phyloP scores from a whole-genome alignment of 2,797 vertebrate species.

The Podargus strigoides region DNA sequence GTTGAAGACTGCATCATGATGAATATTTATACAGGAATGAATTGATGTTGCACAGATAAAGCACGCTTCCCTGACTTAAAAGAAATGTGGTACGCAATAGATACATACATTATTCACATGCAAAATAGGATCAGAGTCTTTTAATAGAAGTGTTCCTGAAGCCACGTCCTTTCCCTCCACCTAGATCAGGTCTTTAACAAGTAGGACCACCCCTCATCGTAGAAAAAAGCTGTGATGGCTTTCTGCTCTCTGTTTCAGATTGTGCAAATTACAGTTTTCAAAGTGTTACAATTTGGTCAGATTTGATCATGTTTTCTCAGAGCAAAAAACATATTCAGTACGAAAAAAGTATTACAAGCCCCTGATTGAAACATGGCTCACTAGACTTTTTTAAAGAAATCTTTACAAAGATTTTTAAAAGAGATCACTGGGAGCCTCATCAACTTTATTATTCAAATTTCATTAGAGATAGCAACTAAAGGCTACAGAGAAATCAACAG shows the following conservation, averaged over 20 bases:
- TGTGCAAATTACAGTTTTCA: neutral
- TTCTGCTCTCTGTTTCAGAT: neutral
- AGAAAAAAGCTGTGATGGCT: neutral
- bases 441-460: neutral
- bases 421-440: neutral
- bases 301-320: neutral
- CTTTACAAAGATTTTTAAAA: neutral
- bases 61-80: conserved; percentile 33
- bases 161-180: neutral
- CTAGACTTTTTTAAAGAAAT: neutral
- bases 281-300: neutral
- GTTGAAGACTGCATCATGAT: conserved; percentile 25
- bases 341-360: neutral
- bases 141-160: conserved; percentile 1
- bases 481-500: neutral
- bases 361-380: neutral
- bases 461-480: neutral
- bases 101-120: conserved; percentile 32
- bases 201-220: rapidly evolving
- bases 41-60: conserved; percentile 57
- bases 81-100: neutral
- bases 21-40: conserved; percentile 53
- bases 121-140: conserved; percentile 37
- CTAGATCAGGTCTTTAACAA: neutral
- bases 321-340: neutral